These are phyloP conservation scores for Lutraria rhynchaena DNA, from an alignment of 1,140 invertebrate genomes.

Conservation along the genomic window DNA sequence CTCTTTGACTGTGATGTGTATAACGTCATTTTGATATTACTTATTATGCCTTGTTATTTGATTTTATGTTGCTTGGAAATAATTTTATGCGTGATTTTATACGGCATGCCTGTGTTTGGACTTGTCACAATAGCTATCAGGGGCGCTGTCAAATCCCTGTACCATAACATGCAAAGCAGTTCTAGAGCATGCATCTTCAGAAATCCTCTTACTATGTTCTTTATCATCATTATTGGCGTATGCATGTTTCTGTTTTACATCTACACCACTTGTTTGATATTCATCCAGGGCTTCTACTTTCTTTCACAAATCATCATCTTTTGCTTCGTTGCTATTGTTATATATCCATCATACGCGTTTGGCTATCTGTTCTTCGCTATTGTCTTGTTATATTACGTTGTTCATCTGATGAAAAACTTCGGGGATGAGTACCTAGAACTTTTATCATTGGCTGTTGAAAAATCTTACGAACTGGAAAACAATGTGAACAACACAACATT, in stretches of 20 bases:
- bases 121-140: slow-evolving; percentile 18
- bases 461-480: background rate
- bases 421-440: slow-evolving; percentile 43
- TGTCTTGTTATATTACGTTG: slow-evolving; percentile 38
- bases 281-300: slow-evolving; percentile 31
- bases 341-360: slow-evolving; percentile 38
- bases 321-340: slow-evolving; percentile 40
- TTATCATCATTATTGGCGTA: background rate
- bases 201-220: background rate
- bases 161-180: background rate
- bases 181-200: background rate
- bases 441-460: slow-evolving; percentile 16
- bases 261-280: slow-evolving; percentile 35
- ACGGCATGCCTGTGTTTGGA: background rate
- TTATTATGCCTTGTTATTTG: background rate
- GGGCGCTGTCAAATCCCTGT: slow-evolving; percentile 19
- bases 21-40: background rate
- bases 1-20: background rate
- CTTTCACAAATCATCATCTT: slow-evolving; percentile 28
- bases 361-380: slow-evolving; percentile 47
- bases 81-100: background rate
- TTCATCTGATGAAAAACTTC: slow-evolving; percentile 17
- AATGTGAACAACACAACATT: slow-evolving; percentile 16
- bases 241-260: slow-evolving; percentile 7
- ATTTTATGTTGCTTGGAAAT: slow-evolving; percentile 31